A percentile compares a stretch with the other conserved stretches of the same genome.
Evolutionary conservation across 2,797 vertebrate genomes (phyloP).

Genomic region (Pristis pectinata): DNA sequence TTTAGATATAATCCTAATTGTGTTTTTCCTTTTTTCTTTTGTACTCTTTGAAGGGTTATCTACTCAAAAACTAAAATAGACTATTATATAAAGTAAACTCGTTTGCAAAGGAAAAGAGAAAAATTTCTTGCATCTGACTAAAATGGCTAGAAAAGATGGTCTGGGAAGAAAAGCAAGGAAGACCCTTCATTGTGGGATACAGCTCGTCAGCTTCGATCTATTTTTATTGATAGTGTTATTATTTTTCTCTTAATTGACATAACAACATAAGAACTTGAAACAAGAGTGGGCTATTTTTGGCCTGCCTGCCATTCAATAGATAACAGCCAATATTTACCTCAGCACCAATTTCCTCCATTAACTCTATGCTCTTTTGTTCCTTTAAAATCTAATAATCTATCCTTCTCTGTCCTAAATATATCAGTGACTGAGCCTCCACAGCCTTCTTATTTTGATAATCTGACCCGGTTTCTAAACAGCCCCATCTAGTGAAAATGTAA

Average conservation of each 20-base stretch:
- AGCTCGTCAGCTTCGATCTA: background rate
- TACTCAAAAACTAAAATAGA: background rate
- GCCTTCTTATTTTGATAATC: too few species aligned
- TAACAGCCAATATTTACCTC: too few species aligned
- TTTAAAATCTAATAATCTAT: too few species aligned
- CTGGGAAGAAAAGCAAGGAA: background rate
- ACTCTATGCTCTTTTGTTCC: too few species aligned
- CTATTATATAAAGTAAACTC: background rate
- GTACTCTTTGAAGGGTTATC: background rate
- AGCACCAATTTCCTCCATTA: too few species aligned
- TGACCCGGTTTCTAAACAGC: too few species aligned
- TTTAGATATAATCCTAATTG: background rate
- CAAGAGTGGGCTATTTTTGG: too few species aligned
- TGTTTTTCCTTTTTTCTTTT: background rate
- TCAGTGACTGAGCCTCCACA: too few species aligned
- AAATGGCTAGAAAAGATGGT: background rate
- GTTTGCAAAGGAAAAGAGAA: background rate
- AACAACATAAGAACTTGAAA: too few species aligned
- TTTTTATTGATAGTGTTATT: background rate
- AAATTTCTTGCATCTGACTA: background rate
- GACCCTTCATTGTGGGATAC: background rate
- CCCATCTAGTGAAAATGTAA: too few species aligned
- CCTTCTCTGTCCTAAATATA: too few species aligned
- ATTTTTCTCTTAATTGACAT: background rate
- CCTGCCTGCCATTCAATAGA: too few species aligned